Evolutionary conservation across 1,140 invertebrate genomes (phyloP).

Genomic region (Ridgeia piscesae): DNA sequence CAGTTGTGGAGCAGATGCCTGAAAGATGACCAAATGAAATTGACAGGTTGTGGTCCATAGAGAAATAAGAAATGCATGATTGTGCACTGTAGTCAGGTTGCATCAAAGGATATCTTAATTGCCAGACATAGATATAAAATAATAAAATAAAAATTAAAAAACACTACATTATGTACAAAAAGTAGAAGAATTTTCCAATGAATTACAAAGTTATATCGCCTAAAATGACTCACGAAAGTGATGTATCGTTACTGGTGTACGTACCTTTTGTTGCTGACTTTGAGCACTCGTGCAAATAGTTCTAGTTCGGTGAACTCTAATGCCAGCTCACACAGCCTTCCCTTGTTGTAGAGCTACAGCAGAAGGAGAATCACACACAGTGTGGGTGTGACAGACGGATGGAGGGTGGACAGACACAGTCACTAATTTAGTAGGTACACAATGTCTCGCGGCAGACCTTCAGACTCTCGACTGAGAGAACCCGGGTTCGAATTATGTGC

Average conservation of each 20-base stretch:
- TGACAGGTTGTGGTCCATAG: slow-evolving; percentile 2
- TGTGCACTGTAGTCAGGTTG: background rate
- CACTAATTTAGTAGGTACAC: too few relatives aligned
- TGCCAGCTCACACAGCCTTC: slow-evolving; percentile 46
- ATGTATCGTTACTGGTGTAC: slow-evolving; percentile 35
- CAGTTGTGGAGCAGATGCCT: slow-evolving; percentile 56
- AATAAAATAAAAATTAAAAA: too few relatives aligned
- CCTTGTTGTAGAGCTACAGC: slow-evolving; percentile 55
- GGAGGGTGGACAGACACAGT: too few relatives aligned
- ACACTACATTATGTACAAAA: too few relatives aligned
- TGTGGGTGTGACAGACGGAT: too few relatives aligned
- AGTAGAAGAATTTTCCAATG: background rate
- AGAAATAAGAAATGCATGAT: too few relatives aligned
- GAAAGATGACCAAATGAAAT: slow-evolving; percentile 31
- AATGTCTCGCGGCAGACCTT: too few relatives aligned
- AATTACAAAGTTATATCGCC: background rate
- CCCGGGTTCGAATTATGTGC: too few relatives aligned
- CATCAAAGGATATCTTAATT: background rate
- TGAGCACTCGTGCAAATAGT: slow-evolving; percentile 72
- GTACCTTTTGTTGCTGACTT: slow-evolving; percentile 69
- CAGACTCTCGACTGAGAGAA: too few relatives aligned
- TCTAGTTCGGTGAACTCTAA: slow-evolving; percentile 72
- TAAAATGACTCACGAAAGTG: background rate
- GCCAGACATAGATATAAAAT: background rate
- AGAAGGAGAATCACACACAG: slow-evolving; percentile 31